Evolutionary conservation across 2,888 invertebrate species (phyloP).

Genomic region (Rosalia funebris): DNA sequence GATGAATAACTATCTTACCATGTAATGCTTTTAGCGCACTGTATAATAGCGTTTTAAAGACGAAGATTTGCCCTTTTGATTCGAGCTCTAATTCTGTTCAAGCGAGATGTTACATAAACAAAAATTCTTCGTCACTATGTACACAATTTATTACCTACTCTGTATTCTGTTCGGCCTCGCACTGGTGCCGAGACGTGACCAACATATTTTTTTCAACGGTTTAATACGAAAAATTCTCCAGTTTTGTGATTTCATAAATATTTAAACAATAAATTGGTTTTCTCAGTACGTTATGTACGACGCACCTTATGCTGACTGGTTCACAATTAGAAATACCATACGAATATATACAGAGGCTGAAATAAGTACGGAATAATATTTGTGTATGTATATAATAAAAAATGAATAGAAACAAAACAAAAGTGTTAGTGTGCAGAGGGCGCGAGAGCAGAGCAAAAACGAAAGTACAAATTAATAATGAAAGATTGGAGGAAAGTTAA

Average conservation of each 20-base stretch:
- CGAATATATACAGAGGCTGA: not conserved
- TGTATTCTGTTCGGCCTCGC: not conserved
- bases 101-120: too few species aligned
- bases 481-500: too few species aligned
- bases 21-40: too few species aligned
- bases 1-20: too few species aligned
- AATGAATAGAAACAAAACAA: not conserved
- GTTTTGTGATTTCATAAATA: constrained; percentile 23
- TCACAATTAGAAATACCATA: not conserved
- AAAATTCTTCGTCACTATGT: too few species aligned
- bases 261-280: constrained; percentile 16
- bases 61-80: too few species aligned
- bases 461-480: too few species aligned
- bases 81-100: too few species aligned
- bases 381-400: not conserved
- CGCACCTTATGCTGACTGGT: constrained; percentile 2
- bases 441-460: too few species aligned
- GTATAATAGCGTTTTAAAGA: too few species aligned
- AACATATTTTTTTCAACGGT: constrained; percentile 1
- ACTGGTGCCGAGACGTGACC: not conserved
- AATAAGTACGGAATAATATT: too few species aligned
- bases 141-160: constrained; percentile 1
- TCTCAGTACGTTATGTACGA: constrained; percentile 11
- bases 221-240: constrained; percentile 14
- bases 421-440: not conserved